Evolutionary conservation across 2,797 vertebrate species (phyloP).

Genomic region (Enteromius paludinosus): DNA sequence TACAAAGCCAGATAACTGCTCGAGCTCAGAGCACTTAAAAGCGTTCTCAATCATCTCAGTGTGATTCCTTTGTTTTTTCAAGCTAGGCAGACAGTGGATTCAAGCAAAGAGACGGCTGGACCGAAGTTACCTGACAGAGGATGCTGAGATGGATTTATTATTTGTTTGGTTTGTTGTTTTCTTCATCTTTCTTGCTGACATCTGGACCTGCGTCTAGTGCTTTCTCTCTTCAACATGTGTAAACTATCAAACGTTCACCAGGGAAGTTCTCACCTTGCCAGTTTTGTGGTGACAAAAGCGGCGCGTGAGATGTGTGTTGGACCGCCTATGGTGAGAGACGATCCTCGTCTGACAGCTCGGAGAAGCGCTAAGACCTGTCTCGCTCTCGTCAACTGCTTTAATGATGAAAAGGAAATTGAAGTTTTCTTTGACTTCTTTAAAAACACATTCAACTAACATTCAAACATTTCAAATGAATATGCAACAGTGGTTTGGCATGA

Average conservation of each 20-base stretch:
- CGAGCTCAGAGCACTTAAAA: slow-evolving; percentile 30
- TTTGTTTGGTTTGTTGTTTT: slow-evolving; percentile 18
- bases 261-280: slow-evolving; percentile 50
- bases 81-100: slow-evolving; percentile 13
- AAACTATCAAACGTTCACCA: slow-evolving; percentile 26
- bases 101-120: not conserved
- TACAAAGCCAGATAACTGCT: slow-evolving; percentile 28
- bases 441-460: slow-evolving; percentile 33
- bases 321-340: slow-evolving; percentile 38
- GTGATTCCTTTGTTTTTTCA: slow-evolving; percentile 25
- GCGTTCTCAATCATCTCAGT: slow-evolving; percentile 12
- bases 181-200: not conserved
- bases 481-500: not conserved
- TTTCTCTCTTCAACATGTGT: slow-evolving; percentile 14
- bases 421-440: slow-evolving; percentile 7
- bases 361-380: slow-evolving; percentile 33
- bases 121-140: slow-evolving; percentile 8
- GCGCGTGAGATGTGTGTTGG: slow-evolving; percentile 4
- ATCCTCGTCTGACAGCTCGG: slow-evolving; percentile 38
- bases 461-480: slow-evolving; percentile 27
- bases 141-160: not conserved
- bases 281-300: slow-evolving; percentile 17
- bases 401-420: slow-evolving; percentile 25
- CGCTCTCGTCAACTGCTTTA: slow-evolving; percentile 8
- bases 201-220: slow-evolving; percentile 8